Base-by-base conservation (phyloP, 2,113 vertebrate species). In the Urocynchramus pylzowi region DNA sequence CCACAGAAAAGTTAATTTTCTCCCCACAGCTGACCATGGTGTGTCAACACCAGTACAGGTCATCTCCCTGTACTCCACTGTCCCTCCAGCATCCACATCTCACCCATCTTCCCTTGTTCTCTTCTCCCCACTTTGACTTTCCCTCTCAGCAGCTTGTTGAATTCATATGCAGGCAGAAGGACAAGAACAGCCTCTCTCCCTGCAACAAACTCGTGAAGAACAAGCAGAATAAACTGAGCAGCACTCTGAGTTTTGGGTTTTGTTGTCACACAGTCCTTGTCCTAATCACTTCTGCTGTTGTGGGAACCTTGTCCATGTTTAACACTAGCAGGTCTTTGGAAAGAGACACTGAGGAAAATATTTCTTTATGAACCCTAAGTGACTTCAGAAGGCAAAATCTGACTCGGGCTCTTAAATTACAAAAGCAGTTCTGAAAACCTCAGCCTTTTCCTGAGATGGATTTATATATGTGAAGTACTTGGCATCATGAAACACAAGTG, bases 301-400 rank as follows among this genome's bases (percentile, higher is more conserved):
- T 0, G 0, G 49, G 22, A 45, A 79, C 9, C 27, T 63, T 0
- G 0, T 35, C 47, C 30, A 60, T 0, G 0, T 67, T 91, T 89
- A 22, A 56, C 12, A 35, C 7, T 22, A 42, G 31, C 24, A 52
- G 31, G 31, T n/a, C 12, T 52, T 92, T 50, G 3, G 33, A 85
- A 76, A 73, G 41, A 37, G 39, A 35, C 21, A 11, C 26, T 47
- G 33, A 74, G 20, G 42, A 56, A 84, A 91, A 78, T 8, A 13
- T 47, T 71, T 78, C 24, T 75, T 75, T 56, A 60, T 23, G 44
- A 86, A 86, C 47, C 12, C n/a, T 35, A 68, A 56, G 14, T 67
- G 19, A 81, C 45, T 68, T 90, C 56, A 89, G 60, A 84, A 71
- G 39, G 39, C 30, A 92, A 79, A 84, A 67, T 81, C 26, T 93